Conservation (phyloP, 2,113 vertebrate genomes). For the Zonotrichia leucophrys region DNA sequence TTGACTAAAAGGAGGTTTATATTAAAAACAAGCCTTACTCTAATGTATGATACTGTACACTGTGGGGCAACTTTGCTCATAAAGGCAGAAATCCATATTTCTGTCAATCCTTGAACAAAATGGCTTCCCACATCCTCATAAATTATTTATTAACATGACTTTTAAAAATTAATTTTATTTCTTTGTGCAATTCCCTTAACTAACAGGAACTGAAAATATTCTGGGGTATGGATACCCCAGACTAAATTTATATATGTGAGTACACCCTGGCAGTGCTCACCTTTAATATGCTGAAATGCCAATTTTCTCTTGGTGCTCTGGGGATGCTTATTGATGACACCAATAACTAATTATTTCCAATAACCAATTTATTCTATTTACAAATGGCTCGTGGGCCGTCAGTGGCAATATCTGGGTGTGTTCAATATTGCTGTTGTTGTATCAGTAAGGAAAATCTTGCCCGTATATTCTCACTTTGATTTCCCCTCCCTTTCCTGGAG, state of each 20-base stretch:
- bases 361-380: background rate
- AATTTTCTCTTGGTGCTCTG: background rate
- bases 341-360: background rate
- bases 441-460: background rate
- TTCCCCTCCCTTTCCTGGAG: background rate
- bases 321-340: background rate
- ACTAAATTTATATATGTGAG: accelerated
- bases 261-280: background rate
- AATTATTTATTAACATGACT: background rate
- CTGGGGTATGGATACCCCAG: background rate
- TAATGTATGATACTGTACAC: too few relatives aligned
- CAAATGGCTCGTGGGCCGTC: background rate
- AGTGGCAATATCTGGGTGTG: background rate
- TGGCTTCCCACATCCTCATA: background rate
- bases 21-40: background rate
- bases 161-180: background rate
- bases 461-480: accelerated
- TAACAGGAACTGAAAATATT: background rate
- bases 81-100: background rate
- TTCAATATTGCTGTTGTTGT: background rate
- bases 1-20: background rate
- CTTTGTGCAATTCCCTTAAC: background rate
- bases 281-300: accelerated
- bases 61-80: background rate
- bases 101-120: background rate